phyloP scores from a whole-genome alignment of 1,140 invertebrate genomes.

The Cecropterus lyciades region DNA sequence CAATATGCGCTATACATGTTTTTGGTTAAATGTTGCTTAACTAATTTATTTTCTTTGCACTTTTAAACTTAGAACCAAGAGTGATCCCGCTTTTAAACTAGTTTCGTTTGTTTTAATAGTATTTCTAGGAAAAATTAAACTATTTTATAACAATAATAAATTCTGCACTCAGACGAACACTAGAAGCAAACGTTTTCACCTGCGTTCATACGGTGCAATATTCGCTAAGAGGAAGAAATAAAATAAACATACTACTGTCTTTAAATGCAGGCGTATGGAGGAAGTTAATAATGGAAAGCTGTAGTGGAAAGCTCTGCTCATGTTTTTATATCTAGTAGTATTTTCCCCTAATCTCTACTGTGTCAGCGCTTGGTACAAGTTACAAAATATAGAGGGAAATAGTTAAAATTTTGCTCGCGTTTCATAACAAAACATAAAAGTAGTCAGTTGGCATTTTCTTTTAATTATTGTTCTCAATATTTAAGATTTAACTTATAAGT shows the following conservation, averaged over 20 bases:
- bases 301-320: constrained; percentile 67
- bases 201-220: constrained; percentile 47
- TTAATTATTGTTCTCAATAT: too few species aligned
- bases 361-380: constrained; percentile 48
- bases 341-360: constrained; percentile 68
- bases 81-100: not conserved
- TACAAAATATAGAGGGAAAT: constrained; percentile 21
- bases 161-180: constrained; percentile 39
- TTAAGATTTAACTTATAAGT: too few species aligned
- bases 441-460: too few species aligned
- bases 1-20: too few species aligned
- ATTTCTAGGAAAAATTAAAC: constrained; percentile 19
- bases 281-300: constrained; percentile 78
- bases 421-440: too few species aligned
- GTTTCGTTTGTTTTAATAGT: constrained; percentile 15
- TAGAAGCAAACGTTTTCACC: constrained; percentile 31
- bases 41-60: not conserved
- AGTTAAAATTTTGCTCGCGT: too few species aligned
- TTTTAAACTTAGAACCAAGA: constrained; percentile 15
- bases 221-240: constrained; percentile 41
- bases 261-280: constrained; percentile 78
- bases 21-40: too few species aligned
- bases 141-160: constrained; percentile 22
- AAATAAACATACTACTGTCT: constrained; percentile 57
- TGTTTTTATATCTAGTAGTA: constrained; percentile 64